phyloP scores from a whole-genome alignment of 2,888 invertebrate species.

The Hymenopus coronatus region DNA sequence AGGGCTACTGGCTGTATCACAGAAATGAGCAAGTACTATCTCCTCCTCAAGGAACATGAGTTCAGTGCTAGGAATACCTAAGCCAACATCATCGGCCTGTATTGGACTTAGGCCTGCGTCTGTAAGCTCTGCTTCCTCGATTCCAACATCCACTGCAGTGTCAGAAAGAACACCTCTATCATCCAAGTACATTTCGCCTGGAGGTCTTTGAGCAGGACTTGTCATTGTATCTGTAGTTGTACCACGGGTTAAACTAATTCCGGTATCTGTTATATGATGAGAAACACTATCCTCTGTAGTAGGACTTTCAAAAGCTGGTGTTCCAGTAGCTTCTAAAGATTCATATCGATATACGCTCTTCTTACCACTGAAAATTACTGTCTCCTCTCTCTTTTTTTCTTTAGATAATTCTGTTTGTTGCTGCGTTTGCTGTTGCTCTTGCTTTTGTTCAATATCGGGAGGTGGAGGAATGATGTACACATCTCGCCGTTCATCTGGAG shows the following conservation, averaged over 20 bases:
- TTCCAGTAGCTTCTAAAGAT: constrained; percentile 43
- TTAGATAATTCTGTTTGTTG: constrained; percentile 30
- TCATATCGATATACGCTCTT: constrained; percentile 53
- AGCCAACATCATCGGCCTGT: constrained; percentile 50
- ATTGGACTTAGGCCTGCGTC: constrained; percentile 57
- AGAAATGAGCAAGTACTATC: constrained; percentile 43
- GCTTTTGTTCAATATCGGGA: constrained; percentile 17
- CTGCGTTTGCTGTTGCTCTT: not conserved
- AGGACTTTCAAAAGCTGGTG: constrained; percentile 45
- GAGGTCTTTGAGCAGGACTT: constrained; percentile 42
- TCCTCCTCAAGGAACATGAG: constrained; percentile 46
- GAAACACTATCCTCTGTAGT: constrained; percentile 52
- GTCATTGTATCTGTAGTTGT: constrained; percentile 49
- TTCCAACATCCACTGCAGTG: constrained; percentile 46
- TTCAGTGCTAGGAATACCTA: constrained; percentile 42
- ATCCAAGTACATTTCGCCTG: constrained; percentile 33
- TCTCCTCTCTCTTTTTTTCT: constrained; percentile 50
- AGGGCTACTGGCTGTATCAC: constrained; percentile 53
- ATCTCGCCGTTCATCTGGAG: constrained; percentile 42
- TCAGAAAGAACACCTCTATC: constrained; percentile 49
- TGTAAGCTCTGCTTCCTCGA: constrained; percentile 54
- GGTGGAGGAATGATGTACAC: constrained; percentile 47
- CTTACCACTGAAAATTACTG: constrained; percentile 52
- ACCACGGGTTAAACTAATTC: constrained; percentile 54
- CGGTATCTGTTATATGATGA: constrained; percentile 55